A percentile compares a stretch with the other conserved stretches of the same genome.
Conservation (phyloP, 2,113 vertebrate genomes). For the Vireo altiloquus region DNA sequence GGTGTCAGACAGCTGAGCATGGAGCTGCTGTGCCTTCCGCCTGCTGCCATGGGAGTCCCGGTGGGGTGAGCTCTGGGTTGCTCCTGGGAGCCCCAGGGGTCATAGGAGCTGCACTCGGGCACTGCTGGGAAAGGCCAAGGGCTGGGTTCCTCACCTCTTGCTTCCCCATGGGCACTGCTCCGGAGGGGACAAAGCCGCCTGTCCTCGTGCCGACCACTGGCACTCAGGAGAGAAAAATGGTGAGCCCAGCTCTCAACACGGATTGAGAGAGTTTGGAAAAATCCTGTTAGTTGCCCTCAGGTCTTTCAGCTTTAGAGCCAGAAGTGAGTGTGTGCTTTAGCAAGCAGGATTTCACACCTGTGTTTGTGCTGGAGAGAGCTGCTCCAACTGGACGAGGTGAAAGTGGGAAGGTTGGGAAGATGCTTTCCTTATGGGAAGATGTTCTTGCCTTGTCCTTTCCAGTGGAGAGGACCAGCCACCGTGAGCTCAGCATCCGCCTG, state of each 20-base stretch:
- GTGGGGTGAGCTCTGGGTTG: neutral
- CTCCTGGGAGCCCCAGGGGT: neutral
- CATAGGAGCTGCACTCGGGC: accelerated
- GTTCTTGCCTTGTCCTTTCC: neutral
- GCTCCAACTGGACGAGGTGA: neutral
- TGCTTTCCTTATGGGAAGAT: neutral
- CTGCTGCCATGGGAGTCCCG: accelerated
- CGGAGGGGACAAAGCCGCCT: accelerated
- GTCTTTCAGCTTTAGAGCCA: neutral
- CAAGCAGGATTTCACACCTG: neutral
- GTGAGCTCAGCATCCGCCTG: neutral
- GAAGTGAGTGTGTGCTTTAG: neutral
- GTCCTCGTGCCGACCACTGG: accelerated
- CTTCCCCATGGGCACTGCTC: neutral
- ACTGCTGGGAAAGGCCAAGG: neutral
- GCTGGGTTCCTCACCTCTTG: neutral
- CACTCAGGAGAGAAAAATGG: neutral
- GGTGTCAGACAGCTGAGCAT: accelerated
- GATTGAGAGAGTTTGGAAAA: neutral
- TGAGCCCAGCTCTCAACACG: neutral
- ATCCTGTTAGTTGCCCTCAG: neutral
- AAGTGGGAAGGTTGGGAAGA: neutral
- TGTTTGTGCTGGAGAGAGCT: neutral
- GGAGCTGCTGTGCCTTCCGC: accelerated
- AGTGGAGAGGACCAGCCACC: neutral